Base-by-base conservation (phyloP, 1,140 invertebrate species). In the Wasmannia auropunctata region DNA sequence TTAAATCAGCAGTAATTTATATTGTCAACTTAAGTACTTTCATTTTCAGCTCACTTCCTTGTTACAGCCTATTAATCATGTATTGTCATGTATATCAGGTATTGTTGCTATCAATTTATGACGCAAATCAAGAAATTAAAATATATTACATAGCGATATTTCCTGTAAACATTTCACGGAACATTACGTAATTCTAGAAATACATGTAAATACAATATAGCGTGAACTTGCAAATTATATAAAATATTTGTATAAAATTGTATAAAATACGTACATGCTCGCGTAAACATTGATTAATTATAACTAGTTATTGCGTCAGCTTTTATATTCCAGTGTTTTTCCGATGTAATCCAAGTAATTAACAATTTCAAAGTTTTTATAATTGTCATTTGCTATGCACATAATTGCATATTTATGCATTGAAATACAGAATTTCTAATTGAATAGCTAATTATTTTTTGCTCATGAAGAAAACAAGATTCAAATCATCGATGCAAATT, bases 1-100 rank as follows among this genome's bases (percentile, higher is more conserved):
- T 77, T 63, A 63, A 77, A 77, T 25, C 22, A n/a, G 19, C 34
- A 75, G 22, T 75, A n/a, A n/a, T n/a, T n/a, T n/a, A n/a, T n/a
- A n/a, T 10, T 22, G 54, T 56, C 10, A 22, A 11, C 8, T 56
- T 40, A 46, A 37, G 7, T 34, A 62, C 34, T 34, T 0, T 37
- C 58, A 75, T 37, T 7, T 56, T 11, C 2, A 40, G 4, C 8
- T 60, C 25, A 54, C 0, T 46, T 46, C 11, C 43, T n/a, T n/a
- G n/a, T n/a, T n/a, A n/a, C n/a, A n/a, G n/a, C n/a, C n/a, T n/a
- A n/a, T n/a, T n/a, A n/a, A n/a, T n/a, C n/a, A n/a, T n/a, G n/a
- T n/a, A n/a, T 10, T 63, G 22, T 54, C 19, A n/a, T 22, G 22
- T 22, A 22, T 54, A 54, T 3, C 7, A 31, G 0, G 11, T 31